Evolutionary conservation across 1,140 invertebrate species (phyloP), one percentile per base, ranked within the genome.

Genomic region (Leptonema lineaticorne): DNA sequence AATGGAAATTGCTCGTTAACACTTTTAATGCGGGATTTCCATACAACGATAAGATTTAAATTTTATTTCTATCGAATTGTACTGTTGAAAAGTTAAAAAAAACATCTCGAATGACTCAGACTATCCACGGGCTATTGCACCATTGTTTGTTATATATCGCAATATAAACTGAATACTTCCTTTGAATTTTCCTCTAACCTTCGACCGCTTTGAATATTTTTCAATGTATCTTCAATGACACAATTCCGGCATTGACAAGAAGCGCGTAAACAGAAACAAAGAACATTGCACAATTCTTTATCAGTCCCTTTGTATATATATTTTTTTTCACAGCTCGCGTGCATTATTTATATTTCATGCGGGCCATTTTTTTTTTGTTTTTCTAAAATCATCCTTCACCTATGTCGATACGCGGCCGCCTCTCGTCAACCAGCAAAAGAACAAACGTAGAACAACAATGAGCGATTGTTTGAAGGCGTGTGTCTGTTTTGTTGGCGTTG

Each of bases 371-470:
- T 37, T 29, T 20, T 59, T 59, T 59, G 57, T 59, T 22, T 59
- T 53, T 26, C n/a, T 26, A 53, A 41, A 41, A 11, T 41, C 48
- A 53, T 53, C 48, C 48, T 53, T 53, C 48, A 53, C 48, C 48
- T 53, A 22, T 53, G 18, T 53, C 9, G 2, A 20, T 20, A 1
- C 2, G 37, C 16, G 2, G 37, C n/a, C n/a, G 37, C 2, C 9
- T 41, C 11, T 16, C 2, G 9, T 16, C 9, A 41, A 16, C 37
- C 37, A 41, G 37, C 37, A 41, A 41, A 41, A 41, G 37, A 41
- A 41, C 37, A 41, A 53, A 26, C 48, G 18, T 11, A 59, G 4
- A 57, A 29, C 28, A 57, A 59, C 57, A 59, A 59, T 59, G 57
- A 59, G 24, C 30, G 57, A 59, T 59, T 59, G 57, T 59, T 59